phyloP scores from a whole-genome alignment of 2,797 vertebrate species.

The Crypturellus tataupa region DNA sequence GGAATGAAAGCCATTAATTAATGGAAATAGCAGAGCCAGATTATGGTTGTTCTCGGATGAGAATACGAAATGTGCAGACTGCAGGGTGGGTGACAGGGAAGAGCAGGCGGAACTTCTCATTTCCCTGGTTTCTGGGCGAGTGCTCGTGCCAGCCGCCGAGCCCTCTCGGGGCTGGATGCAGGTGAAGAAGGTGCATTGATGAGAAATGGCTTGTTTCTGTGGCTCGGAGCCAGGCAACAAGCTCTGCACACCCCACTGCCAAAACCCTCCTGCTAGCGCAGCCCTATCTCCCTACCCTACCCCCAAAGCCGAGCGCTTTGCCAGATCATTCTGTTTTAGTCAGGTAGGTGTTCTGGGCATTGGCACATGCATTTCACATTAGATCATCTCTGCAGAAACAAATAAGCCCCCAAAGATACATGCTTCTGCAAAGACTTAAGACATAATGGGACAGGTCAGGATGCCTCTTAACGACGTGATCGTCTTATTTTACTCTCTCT shows the following conservation, averaged over 20 bases:
- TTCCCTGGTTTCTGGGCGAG: slow-evolving; percentile 24
- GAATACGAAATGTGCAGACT: slow-evolving; percentile 23
- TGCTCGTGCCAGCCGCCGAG: neutral
- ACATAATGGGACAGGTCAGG: slow-evolving; percentile 51
- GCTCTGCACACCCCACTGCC: neutral
- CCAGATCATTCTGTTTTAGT: slow-evolving; percentile 56
- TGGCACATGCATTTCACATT: slow-evolving; percentile 43
- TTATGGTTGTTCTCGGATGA: neutral
- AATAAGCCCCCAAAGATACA: slow-evolving; percentile 59
- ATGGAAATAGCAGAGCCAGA: neutral
- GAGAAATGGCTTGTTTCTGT: slow-evolving; percentile 54
- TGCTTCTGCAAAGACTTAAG: slow-evolving; percentile 58
- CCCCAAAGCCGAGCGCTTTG: neutral
- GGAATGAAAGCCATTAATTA: slow-evolving; percentile 24
- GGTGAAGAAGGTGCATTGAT: slow-evolving; percentile 37
- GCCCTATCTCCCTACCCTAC: neutral
- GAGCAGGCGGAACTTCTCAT: neutral
- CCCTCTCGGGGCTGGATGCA: slow-evolving; percentile 14
- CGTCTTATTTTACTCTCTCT: slow-evolving; percentile 30
- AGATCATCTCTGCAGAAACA: slow-evolving; percentile 52
- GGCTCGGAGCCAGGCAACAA: slow-evolving; percentile 24
- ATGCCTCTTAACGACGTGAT: slow-evolving; percentile 55
- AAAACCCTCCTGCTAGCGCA: slow-evolving; percentile 27
- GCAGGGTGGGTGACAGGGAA: neutral
- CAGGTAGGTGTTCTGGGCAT: slow-evolving; percentile 44